Evolutionary conservation across 1,140 invertebrate genomes (phyloP).

Genomic region (Camponotus vicinus): DNA sequence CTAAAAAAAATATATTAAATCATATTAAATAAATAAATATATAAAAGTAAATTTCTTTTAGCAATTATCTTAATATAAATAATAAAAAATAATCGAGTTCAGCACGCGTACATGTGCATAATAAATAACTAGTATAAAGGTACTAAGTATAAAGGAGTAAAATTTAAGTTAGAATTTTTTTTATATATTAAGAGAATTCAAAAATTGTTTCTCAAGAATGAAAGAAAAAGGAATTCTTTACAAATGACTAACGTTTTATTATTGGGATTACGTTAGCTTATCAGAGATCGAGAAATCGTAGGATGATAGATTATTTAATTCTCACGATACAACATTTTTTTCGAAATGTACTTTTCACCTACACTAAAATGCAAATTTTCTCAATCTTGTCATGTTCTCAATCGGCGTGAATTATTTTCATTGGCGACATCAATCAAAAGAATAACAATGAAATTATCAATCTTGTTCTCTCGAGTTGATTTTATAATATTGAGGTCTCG

Average conservation of each 20-base stretch:
- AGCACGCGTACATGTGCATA: not conserved
- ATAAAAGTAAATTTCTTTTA: not conserved
- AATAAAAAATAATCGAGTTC: not conserved
- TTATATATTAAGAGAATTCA: not conserved
- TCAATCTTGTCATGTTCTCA: not conserved
- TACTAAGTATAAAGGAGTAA: not conserved
- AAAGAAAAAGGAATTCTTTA: not conserved
- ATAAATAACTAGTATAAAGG: not conserved
- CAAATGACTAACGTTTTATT: not conserved
- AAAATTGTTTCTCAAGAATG: not conserved
- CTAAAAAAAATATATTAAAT: not conserved
- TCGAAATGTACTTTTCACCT: not conserved
- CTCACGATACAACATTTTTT: conserved; percentile 10
- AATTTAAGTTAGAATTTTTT: not conserved
- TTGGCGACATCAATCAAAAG: conserved; percentile 29
- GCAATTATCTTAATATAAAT: not conserved
- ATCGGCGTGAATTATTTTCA: conserved; percentile 35
- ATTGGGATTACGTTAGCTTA: not conserved
- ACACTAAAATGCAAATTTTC: conserved; percentile 29
- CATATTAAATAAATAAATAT: not conserved
- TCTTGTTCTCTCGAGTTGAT: conserved; percentile 56
- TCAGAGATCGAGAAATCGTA: not conserved
- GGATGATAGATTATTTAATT: not conserved
- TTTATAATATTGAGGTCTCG: not conserved
- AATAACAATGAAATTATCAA: conserved; percentile 57